Percentiles rank a stretch among this genome's conserved stretches.
Conservation (phyloP, 92 coral and sea anemone genomes). For the Parazoanthus atlanticus region DNA sequence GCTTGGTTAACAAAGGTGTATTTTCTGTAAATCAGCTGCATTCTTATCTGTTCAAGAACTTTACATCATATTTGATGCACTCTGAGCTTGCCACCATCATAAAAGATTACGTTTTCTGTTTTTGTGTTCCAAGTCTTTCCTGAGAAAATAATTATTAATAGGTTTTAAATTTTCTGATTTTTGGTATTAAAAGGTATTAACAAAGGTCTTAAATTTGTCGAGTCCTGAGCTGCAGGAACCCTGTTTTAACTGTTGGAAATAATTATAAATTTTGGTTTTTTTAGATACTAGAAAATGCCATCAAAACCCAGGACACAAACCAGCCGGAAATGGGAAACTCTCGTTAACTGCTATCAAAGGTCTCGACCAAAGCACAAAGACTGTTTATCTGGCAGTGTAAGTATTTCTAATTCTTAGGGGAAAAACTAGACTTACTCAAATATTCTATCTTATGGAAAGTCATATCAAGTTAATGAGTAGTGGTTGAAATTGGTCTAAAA, state of each 20-base stretch:
- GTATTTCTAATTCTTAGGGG: slow-evolving; percentile 6
- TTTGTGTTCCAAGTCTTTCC: slow-evolving; percentile 26
- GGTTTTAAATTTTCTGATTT: background rate
- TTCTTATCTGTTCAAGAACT: slow-evolving; percentile 8
- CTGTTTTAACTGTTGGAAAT: slow-evolving; percentile 28
- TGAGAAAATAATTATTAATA: slow-evolving; percentile 17
- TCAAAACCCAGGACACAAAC: slow-evolving; percentile 24
- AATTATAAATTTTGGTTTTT: slow-evolving; percentile 9
- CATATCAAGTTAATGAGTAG: slow-evolving; percentile 11
- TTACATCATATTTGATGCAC: slow-evolving; percentile 21
- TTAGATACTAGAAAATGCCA: slow-evolving; percentile 22
- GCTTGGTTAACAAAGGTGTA: slow-evolving; percentile 8
- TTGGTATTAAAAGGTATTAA: slow-evolving; percentile 19
- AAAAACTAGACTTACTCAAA: slow-evolving; percentile 6
- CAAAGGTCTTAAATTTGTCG: slow-evolving; percentile 13
- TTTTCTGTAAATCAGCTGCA: slow-evolving; percentile 13
- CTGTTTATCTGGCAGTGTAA: slow-evolving; percentile 21
- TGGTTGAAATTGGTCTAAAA: slow-evolving; percentile 9
- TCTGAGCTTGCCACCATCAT: slow-evolving; percentile 29
- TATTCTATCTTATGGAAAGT: slow-evolving; percentile 22
- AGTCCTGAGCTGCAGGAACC: slow-evolving; percentile 18
- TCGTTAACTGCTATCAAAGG: slow-evolving; percentile 17
- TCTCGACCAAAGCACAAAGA: slow-evolving; percentile 24
- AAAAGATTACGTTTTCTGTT: slow-evolving; percentile 25
- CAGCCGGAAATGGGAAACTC: slow-evolving; percentile 22